A percentile compares a stretch with the other conserved stretches of the same genome.
phyloP scores from a whole-genome alignment of 2,888 invertebrate species.

The Lithophane socia region DNA sequence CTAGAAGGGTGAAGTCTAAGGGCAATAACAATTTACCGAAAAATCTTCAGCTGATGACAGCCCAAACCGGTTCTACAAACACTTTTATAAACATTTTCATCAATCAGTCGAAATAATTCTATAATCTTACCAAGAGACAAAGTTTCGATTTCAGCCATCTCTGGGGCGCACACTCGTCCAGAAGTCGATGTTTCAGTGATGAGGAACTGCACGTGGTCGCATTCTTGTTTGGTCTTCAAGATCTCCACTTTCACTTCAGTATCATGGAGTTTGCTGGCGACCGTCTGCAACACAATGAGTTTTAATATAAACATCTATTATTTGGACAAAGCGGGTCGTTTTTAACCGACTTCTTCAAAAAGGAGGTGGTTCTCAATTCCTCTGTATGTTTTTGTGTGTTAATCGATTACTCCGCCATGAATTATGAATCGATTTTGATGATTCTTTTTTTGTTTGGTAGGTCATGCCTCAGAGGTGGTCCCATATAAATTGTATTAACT shows the following conservation, averaged over 20 bases:
- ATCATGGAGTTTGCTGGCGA: slow-evolving; percentile 97
- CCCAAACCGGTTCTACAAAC: neutral
- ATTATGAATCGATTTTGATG: too few relatives aligned
- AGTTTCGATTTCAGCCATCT: slow-evolving; percentile 93
- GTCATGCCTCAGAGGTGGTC: too few relatives aligned
- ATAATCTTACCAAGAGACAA: slow-evolving; percentile 91
- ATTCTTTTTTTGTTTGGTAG: too few relatives aligned
- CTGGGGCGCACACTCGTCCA: slow-evolving; percentile 91
- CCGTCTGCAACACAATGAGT: slow-evolving; percentile 91
- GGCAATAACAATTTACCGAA: neutral
- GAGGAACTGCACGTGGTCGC: slow-evolving; percentile 97
- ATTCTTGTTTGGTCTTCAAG: slow-evolving; percentile 96
- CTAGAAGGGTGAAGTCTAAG: neutral
- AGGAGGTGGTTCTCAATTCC: too few relatives aligned
- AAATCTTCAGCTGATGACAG: neutral
- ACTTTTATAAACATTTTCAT: too few relatives aligned
- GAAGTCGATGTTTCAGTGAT: slow-evolving; percentile 95
- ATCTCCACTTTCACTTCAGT: slow-evolving; percentile 98
- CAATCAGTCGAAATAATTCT: neutral
- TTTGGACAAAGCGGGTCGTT: neutral
- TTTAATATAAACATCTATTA: neutral
- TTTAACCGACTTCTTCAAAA: neutral
- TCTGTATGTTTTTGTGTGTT: too few relatives aligned
- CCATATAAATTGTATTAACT: too few relatives aligned
- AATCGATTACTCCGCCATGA: too few relatives aligned